phyloP scores from a whole-genome alignment of 2,797 vertebrate species.

The Moxostoma hubbsi region DNA sequence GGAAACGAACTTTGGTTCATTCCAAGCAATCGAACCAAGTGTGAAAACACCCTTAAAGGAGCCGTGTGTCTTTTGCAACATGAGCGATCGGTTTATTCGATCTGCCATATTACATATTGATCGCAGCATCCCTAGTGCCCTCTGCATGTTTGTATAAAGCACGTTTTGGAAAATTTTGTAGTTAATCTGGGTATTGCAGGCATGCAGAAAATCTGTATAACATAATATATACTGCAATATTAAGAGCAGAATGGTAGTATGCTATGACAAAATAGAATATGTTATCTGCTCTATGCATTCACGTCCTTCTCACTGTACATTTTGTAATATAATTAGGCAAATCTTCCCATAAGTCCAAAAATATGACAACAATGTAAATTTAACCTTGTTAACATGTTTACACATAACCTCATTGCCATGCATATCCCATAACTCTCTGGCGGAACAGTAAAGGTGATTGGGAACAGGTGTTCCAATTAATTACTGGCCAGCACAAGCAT shows the following conservation, averaged over 20 bases:
- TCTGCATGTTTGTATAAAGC: too few relatives aligned
- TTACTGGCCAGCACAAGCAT: constrained; percentile 51
- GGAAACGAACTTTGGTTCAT: too few relatives aligned
- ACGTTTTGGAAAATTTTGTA: too few relatives aligned
- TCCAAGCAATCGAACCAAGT: too few relatives aligned
- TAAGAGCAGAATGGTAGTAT: not conserved
- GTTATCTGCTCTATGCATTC: not conserved
- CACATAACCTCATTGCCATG: not conserved
- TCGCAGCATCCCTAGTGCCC: too few relatives aligned
- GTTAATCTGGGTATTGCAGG: too few relatives aligned
- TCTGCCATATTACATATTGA: too few relatives aligned
- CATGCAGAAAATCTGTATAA: too few relatives aligned
- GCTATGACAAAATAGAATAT: not conserved
- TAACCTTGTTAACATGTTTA: constrained; percentile 6
- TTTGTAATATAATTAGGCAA: constrained; percentile 6
- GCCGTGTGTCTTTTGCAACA: too few relatives aligned
- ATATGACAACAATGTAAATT: constrained; percentile 7
- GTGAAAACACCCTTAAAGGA: too few relatives aligned
- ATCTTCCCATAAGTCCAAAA: constrained; percentile 20
- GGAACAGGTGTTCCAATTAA: constrained; percentile 67
- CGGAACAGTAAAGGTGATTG: constrained; percentile 46
- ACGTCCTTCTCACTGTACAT: not conserved
- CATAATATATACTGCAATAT: too few relatives aligned
- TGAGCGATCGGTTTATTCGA: too few relatives aligned
- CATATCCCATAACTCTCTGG: constrained; percentile 43